phyloP scores from a whole-genome alignment of 2,888 invertebrate species.

The Mechanitis mazaeus region DNA sequence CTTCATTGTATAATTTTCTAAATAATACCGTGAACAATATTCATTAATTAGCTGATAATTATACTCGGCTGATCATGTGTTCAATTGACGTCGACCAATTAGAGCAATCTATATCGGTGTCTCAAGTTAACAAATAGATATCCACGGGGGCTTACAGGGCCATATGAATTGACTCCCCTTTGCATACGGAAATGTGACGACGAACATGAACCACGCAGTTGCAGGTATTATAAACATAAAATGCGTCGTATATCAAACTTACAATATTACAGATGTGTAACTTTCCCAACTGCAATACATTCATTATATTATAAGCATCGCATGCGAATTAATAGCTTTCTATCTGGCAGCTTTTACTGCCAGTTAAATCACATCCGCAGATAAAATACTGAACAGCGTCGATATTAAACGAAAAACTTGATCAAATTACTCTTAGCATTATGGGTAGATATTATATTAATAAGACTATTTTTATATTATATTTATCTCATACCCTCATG shows the following conservation, averaged over 20 bases:
- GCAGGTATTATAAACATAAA: constrained; percentile 24
- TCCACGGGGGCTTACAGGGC: constrained; percentile 58
- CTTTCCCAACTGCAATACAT: constrained; percentile 16
- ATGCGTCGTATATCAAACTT: not conserved
- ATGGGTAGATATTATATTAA: too few species aligned
- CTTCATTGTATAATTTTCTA: too few species aligned
- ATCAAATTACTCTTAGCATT: too few species aligned
- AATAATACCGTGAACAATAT: too few species aligned
- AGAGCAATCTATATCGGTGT: constrained; percentile 63
- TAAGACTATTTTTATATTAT: too few species aligned
- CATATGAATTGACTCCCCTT: constrained; percentile 59
- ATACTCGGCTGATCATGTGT: constrained; percentile 9
- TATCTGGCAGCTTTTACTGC: constrained; percentile 21
- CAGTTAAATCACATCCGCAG: constrained; percentile 13
- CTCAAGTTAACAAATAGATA: constrained; percentile 71
- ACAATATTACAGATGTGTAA: too few species aligned
- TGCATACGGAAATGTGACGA: constrained; percentile 29
- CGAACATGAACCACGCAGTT: constrained; percentile 25
- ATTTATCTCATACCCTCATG: too few species aligned
- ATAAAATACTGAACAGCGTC: constrained; percentile 16
- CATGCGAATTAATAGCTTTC: constrained; percentile 19
- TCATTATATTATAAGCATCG: constrained; percentile 18
- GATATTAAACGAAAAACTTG: not conserved
- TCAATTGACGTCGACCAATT: constrained; percentile 39
- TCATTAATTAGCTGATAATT: constrained; percentile 11